Evolutionary conservation across 2,888 invertebrate species (phyloP), one percentile per base, ranked within the genome.

Genomic region (Chrysopilus asiliformis): DNA sequence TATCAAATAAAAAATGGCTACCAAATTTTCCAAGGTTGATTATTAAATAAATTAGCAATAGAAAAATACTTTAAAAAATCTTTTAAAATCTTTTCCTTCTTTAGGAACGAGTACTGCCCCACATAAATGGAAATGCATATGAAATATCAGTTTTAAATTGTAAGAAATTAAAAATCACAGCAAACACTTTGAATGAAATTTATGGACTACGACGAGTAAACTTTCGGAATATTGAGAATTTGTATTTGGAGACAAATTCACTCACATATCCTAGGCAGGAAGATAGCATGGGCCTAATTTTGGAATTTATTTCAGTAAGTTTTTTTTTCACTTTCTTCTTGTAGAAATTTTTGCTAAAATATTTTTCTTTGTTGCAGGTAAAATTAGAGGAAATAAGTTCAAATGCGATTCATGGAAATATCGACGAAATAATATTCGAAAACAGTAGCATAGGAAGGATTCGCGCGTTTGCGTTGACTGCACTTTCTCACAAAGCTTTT

Each of bases 381-480:
- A 69, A 68, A 30, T 54, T 73, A 28, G 61, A 66, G 47, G 62
- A 69, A 46, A 70, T 74, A 45, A 61, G 70, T 13, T 69, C 73
- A 20, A 67, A 73, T 47, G 72, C 78, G 20, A 75, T 85, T 50
- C 74, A 74, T 51, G 85, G 85, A 4, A 71, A 76, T 43, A 71
- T 83, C 41, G 74, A 76, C 50, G 73, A 74, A 47, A 72, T 85
- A 44, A 59, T 65, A 37, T 73, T 86, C 42, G 68, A 70, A 38
- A 66, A 72, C 45, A 74, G 76, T 33, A 66, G 58, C 40, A 69
- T 86, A 38, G 68, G 68, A 16, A 65, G 65, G 37, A 65, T 84
- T 39, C 69, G 68, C 47, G 72, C 83, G 1, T 83, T 79, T 56
- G 79, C 82, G 1, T 80, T 86, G 53, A 77, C 79, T 41, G 80